Evolutionary conservation across 1,140 invertebrate species (phyloP).

Genomic region (Pararge aegeria): DNA sequence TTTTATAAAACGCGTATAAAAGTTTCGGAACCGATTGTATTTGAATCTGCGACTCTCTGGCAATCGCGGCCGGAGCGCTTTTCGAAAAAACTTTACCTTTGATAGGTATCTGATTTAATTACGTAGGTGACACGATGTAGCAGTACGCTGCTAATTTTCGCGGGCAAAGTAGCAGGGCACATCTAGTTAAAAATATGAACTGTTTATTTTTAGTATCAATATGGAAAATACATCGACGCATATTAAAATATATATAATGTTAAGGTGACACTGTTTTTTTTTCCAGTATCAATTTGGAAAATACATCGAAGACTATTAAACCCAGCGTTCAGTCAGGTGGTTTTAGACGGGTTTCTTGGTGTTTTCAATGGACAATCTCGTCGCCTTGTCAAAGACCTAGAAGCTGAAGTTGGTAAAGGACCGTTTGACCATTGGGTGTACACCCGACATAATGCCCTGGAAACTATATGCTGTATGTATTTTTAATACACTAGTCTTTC

Average conservation of each 20-base stretch:
- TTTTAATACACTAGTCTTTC: not conserved
- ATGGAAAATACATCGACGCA: conserved; percentile 72
- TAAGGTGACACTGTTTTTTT: no score
- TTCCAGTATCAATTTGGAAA: conserved; percentile 56
- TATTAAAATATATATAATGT: no score
- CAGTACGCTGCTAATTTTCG: no score
- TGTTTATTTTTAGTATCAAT: conserved; percentile 45
- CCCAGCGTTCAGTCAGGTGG: conserved; percentile 94
- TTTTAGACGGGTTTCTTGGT: conserved; percentile 91
- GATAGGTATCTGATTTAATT: no score
- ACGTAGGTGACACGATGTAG: no score
- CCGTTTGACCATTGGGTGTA: conserved; percentile 87
- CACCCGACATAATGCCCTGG: conserved; percentile 89
- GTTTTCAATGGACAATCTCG: conserved; percentile 90
- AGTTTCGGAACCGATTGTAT: no score
- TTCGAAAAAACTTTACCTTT: no score
- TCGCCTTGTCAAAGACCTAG: conserved; percentile 84
- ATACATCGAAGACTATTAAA: conserved; percentile 85
- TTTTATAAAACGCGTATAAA: no score
- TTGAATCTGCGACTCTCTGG: no score
- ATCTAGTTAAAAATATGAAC: no score
- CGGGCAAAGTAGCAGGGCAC: no score
- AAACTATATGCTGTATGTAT: conserved; percentile 91
- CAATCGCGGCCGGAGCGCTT: no score
- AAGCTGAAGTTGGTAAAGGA: conserved; percentile 79